Evolutionary conservation across 2,888 invertebrate species (phyloP).

Genomic region (Idaea biselata): DNA sequence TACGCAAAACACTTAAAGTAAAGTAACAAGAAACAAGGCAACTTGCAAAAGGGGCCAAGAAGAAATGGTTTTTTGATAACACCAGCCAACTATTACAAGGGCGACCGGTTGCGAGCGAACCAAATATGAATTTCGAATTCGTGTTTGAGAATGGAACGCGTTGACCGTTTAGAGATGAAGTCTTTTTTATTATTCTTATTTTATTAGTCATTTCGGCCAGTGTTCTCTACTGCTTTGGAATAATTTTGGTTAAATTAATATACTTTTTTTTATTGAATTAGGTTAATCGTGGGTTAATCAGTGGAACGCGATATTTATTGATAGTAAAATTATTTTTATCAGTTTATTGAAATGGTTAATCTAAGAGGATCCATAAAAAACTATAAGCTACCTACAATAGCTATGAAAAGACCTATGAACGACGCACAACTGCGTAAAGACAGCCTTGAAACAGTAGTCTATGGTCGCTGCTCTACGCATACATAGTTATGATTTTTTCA

Average conservation of each 20-base stretch:
- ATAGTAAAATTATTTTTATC: constrained; percentile 22
- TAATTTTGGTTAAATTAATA: neutral
- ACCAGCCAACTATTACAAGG: constrained; percentile 80
- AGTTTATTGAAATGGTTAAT: constrained; percentile 17
- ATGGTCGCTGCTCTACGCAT: no score
- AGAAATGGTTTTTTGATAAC: constrained; percentile 68
- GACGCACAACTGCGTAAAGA: no score
- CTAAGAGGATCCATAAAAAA: no score
- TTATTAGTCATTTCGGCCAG: constrained; percentile 4
- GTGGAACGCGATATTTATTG: neutral
- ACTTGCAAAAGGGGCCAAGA: constrained; percentile 50
- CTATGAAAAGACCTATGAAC: no score
- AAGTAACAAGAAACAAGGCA: constrained; percentile 33
- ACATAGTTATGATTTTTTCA: no score
- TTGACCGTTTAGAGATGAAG: constrained; percentile 25
- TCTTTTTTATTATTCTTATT: constrained; percentile 7
- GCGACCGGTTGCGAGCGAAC: constrained; percentile 76
- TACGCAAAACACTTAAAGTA: constrained; percentile 36
- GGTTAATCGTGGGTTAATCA: neutral
- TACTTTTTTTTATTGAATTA: neutral
- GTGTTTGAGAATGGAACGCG: constrained; percentile 64
- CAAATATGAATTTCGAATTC: constrained; percentile 74
- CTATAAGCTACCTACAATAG: no score
- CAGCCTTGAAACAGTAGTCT: no score
- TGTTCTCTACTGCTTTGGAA: neutral